phyloP scores from a whole-genome alignment of 2,113 vertebrate genomes.

The Dinomys branickii region DNA sequence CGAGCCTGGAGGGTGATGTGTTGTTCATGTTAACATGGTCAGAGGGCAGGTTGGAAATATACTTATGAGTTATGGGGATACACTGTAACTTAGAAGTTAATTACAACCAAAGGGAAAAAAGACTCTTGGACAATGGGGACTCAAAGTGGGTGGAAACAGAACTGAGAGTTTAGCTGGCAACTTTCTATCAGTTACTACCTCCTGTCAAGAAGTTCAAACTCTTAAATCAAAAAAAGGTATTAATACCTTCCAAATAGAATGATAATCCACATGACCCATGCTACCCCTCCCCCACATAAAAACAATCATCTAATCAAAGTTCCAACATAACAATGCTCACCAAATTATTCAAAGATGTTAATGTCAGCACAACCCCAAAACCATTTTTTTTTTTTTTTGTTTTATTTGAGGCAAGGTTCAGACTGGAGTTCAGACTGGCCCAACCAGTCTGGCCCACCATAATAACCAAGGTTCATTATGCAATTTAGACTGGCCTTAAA shows the following conservation, averaged over 20 bases:
- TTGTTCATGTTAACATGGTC: not conserved
- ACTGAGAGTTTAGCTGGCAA: not conserved
- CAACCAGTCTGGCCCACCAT: no score
- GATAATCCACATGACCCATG: not conserved
- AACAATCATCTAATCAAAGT: not conserved
- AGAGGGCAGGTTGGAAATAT: not conserved
- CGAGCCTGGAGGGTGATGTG: not conserved
- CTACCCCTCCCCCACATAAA: conserved; percentile 18
- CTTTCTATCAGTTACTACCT: conserved; percentile 20
- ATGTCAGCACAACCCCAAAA: not conserved
- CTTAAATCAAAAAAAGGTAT: conserved; percentile 15
- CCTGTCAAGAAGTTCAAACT: not conserved
- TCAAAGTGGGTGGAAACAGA: not conserved
- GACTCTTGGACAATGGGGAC: not conserved
- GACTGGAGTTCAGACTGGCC: not conserved
- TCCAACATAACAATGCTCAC: not conserved
- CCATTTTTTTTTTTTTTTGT: not conserved
- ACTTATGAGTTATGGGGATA: not conserved
- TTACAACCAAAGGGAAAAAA: conserved; percentile 37
- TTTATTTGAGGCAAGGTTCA: not conserved
- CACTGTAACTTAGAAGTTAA: not conserved
- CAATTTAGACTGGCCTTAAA: no score
- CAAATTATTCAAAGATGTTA: not conserved
- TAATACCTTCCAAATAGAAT: conserved; percentile 28
- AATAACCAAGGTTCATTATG: no score